Evolutionary conservation across 2,113 vertebrate species (phyloP).

Genomic region (Catharus bicknelli): DNA sequence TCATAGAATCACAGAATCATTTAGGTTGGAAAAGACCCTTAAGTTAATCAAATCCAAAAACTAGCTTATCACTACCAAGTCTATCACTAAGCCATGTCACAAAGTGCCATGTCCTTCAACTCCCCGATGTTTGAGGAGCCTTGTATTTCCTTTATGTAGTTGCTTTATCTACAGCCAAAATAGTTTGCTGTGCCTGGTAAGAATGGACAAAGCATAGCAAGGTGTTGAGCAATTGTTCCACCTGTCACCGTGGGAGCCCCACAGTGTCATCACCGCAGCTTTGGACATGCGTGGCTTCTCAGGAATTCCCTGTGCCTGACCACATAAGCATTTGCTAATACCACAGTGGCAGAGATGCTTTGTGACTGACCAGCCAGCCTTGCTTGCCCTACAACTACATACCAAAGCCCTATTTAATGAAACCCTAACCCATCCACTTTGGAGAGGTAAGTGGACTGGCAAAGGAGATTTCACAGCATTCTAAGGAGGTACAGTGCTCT

Average conservation of each 20-base stretch:
- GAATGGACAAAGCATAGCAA: conserved; percentile 25
- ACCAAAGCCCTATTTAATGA: background rate
- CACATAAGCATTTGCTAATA: background rate
- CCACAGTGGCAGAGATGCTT: background rate
- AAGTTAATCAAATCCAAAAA: background rate
- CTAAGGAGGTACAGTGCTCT: background rate
- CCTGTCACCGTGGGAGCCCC: background rate
- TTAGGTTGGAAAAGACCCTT: background rate
- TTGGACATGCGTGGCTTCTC: background rate
- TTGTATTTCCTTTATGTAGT: background rate
- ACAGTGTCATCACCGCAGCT: background rate
- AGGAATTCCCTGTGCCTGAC: conserved; percentile 25
- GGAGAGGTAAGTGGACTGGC: background rate
- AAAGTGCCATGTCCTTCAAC: background rate
- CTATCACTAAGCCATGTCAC: background rate
- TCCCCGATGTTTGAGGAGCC: background rate
- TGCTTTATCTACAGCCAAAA: background rate
- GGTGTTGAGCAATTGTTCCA: background rate
- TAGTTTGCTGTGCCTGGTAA: background rate
- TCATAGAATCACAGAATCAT: background rate
- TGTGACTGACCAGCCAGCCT: background rate
- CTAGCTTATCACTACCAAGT: background rate
- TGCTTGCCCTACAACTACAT: background rate
- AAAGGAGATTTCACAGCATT: background rate
- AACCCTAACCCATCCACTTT: background rate